Evolutionary conservation across 2,113 vertebrate species (phyloP), one percentile per base, ranked within the genome.

Genomic region (Neodontobutis hainanensis): DNA sequence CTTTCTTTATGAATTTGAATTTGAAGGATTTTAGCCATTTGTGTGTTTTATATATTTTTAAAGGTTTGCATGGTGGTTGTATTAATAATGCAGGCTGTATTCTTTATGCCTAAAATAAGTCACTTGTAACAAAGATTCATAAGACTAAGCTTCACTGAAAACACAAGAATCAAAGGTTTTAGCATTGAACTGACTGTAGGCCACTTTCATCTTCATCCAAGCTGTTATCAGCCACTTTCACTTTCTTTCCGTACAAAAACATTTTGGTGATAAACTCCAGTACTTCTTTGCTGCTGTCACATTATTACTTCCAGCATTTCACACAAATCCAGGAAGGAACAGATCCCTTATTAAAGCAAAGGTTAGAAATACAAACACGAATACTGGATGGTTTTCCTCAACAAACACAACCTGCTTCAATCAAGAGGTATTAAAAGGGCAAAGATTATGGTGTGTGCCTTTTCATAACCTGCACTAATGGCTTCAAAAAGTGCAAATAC

Each of bases 341-440:
- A 6, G 50, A 56, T 36, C 2, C 19, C 27, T 48, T 60, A 19
- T 66, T 50, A 61, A 47, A 71, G 47, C 15, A 38, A 69, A 60
- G 15, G 55, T 51, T 55, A 32, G 49, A 0, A 9, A 60, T 40
- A 57, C 19, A 42, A n/a, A 8, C 3, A 27, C 19, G 19, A 71
- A 52, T 16, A 6, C 5, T 8, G 19, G 40, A 61, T 59, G 12
- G n/a, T 36, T 11, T 57, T 48, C 16, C 6, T n/a, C 40, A 61
- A 27, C 61, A 44, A 65, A 61, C 77, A 82, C 70, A 51, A 73
- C 61, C 48, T 58, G 43, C 67, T 53, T 71, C 60, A 84, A 81
- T 87, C 65, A 81, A 45, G 57, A 10, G 55, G 70, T 70, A 78
- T 78, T 75, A 83, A 72, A 82, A 75, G 43, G 65, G 5, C 52